Percentiles rank a stretch among this genome's conserved stretches.
phyloP scores from a whole-genome alignment of 2,113 vertebrate species.

The Tympanuchus pallidicinctus region DNA sequence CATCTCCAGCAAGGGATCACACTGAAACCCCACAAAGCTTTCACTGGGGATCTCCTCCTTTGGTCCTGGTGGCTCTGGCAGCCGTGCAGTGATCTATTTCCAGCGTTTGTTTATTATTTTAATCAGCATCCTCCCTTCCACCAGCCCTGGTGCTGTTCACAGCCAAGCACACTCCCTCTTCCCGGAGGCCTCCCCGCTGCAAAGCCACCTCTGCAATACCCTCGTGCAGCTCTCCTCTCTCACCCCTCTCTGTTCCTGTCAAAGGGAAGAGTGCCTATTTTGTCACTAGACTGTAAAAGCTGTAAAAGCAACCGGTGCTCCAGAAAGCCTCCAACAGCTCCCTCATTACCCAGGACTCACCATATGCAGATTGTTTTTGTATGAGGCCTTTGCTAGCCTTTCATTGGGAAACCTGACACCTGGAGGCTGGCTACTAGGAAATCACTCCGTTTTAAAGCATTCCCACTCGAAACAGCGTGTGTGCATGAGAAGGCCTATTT shows the following conservation, averaged over 20 bases:
- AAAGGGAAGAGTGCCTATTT: background rate
- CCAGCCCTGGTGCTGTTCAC: constrained; percentile 76
- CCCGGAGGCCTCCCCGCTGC: constrained; percentile 83
- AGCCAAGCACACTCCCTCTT: constrained; percentile 90
- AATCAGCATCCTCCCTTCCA: constrained; percentile 92
- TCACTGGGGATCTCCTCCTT: constrained; percentile 23
- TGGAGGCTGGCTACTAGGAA: constrained; percentile 44
- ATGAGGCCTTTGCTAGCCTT: background rate
- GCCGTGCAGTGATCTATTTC: constrained; percentile 62
- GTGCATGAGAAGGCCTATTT: background rate
- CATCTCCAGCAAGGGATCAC: background rate
- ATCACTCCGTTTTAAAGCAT: constrained; percentile 2
- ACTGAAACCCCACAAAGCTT: constrained; percentile 20
- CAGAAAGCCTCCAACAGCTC: background rate
- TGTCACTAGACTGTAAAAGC: background rate
- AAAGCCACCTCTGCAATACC: constrained; percentile 49
- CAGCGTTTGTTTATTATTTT: constrained; percentile 96
- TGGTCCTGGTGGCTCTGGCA: constrained; percentile 55
- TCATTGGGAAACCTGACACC: constrained; percentile 56
- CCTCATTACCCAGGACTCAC: background rate
- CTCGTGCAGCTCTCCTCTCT: background rate
- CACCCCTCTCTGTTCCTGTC: background rate
- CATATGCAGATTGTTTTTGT: constrained; percentile 34
- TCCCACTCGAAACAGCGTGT: background rate
- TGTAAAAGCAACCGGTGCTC: background rate